Evolutionary conservation across 2,113 vertebrate genomes (phyloP).

Genomic region (Centropristis striata): DNA sequence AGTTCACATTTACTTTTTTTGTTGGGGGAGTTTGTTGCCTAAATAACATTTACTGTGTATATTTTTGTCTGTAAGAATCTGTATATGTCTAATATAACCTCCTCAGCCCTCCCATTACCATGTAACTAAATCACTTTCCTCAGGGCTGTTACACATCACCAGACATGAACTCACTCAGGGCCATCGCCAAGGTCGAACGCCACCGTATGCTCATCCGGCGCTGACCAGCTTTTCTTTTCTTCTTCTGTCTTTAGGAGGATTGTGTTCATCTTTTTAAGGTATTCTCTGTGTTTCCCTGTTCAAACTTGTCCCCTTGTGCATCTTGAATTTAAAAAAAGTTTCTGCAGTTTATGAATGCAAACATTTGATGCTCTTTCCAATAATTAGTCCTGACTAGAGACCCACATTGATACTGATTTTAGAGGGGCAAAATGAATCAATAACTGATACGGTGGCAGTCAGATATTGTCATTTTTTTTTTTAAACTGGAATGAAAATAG

Average conservation of each 20-base stretch:
- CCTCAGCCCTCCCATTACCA: conserved; percentile 1
- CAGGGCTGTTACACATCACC: conserved; percentile 42
- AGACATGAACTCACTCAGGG: conserved; percentile 31
- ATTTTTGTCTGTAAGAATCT: background rate
- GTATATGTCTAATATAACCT: conserved; percentile 13
- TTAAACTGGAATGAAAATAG: no score
- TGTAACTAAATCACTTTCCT: conserved; percentile 29
- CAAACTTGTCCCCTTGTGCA: background rate
- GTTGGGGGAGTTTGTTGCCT: no score
- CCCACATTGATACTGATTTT: no score
- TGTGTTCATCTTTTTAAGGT: background rate
- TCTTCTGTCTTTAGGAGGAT: background rate
- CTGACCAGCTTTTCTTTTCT: background rate
- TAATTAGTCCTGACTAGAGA: background rate
- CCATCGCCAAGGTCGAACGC: conserved; percentile 34
- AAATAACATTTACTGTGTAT: background rate
- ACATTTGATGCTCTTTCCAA: background rate
- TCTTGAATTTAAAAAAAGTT: background rate
- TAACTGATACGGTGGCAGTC: no score
- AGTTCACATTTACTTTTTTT: background rate
- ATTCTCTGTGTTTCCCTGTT: background rate
- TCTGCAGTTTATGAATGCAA: background rate
- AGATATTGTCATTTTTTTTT: no score
- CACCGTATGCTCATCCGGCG: conserved; percentile 14
- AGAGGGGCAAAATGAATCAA: no score